A percentile compares a stretch with the other conserved stretches of the same genome.
Evolutionary conservation across 1,140 invertebrate species (phyloP).

Genomic region (Sipha flava): DNA sequence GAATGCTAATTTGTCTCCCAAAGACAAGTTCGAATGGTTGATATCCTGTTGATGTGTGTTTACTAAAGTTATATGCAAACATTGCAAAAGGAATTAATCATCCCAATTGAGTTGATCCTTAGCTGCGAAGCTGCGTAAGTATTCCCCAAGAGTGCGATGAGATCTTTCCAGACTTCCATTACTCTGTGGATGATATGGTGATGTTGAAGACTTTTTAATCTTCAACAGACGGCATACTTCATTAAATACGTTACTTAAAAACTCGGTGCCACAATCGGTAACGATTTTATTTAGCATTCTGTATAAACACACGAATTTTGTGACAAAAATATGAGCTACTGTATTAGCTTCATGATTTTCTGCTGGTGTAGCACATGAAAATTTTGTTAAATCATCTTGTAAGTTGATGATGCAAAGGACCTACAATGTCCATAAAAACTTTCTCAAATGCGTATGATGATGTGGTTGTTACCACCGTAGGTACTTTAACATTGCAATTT

Average conservation of each 20-base stretch:
- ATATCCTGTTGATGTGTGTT: constrained; percentile 19
- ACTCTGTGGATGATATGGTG: constrained; percentile 44
- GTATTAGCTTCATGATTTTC: constrained; percentile 42
- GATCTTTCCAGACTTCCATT: constrained; percentile 37
- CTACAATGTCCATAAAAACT: constrained; percentile 39
- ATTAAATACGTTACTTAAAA: constrained; percentile 38
- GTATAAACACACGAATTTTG: background rate
- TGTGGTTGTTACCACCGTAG: constrained; percentile 35
- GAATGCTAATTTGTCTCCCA: background rate
- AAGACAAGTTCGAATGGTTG: constrained; percentile 31
- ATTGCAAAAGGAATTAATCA: constrained; percentile 32
- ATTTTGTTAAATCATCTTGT: constrained; percentile 44
- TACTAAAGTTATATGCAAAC: constrained; percentile 10
- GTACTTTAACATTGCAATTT: constrained; percentile 1
- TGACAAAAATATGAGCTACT: constrained; percentile 37
- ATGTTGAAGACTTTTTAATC: constrained; percentile 36
- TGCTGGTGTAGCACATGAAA: constrained; percentile 39
- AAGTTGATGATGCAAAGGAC: constrained; percentile 42
- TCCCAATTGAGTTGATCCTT: constrained; percentile 39
- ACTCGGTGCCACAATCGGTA: constrained; percentile 33
- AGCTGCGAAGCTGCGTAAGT: constrained; percentile 31
- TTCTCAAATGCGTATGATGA: background rate
- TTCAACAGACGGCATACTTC: constrained; percentile 38
- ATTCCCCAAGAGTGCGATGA: constrained; percentile 12
- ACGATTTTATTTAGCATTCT: background rate